Percentiles rank a stretch among this genome's conserved stretches.
phyloP scores from a whole-genome alignment of 2,888 invertebrate genomes.

The Sarcophaga subvicina region DNA sequence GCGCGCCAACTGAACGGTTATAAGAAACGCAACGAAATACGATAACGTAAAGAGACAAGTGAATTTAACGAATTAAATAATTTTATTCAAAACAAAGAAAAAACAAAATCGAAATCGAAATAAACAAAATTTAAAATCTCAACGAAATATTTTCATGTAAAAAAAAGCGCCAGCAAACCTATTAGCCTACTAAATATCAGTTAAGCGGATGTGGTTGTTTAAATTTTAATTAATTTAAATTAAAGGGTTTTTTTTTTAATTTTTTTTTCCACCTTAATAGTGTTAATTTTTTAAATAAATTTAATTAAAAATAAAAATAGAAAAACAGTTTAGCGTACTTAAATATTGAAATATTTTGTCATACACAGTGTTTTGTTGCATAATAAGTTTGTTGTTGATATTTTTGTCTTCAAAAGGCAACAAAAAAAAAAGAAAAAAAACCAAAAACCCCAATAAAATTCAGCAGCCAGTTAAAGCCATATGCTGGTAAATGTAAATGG shows the following conservation, averaged over 20 bases:
- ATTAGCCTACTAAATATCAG: slow-evolving; percentile 23
- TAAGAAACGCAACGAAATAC: slow-evolving; percentile 56
- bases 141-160: neutral
- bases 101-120: neutral
- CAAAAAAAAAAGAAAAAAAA: slow-evolving; percentile 4
- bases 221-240: slow-evolving; percentile 8
- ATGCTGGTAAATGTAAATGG: slow-evolving; percentile 10
- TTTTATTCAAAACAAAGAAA: slow-evolving; percentile 14
- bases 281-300: slow-evolving; percentile 30
- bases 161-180: slow-evolving; percentile 5
- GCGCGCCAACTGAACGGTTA: slow-evolving; percentile 73
- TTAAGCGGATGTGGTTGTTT: slow-evolving; percentile 33
- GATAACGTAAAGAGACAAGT: slow-evolving; percentile 9
- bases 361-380: slow-evolving; percentile 13
- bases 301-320: slow-evolving; percentile 5
- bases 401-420: no score
- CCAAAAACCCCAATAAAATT: slow-evolving; percentile 18
- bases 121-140: no score
- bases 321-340: no score
- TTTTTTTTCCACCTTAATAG: neutral
- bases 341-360: slow-evolving; percentile 15
- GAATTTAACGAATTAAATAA: slow-evolving; percentile 26
- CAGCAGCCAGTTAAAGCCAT: slow-evolving; percentile 18
- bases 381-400: slow-evolving; percentile 18
- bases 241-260: neutral